Percentiles rank a stretch among this genome's conserved stretches.
Conservation (phyloP, 1,140 invertebrate species). For the Anastrepha obliqua region DNA sequence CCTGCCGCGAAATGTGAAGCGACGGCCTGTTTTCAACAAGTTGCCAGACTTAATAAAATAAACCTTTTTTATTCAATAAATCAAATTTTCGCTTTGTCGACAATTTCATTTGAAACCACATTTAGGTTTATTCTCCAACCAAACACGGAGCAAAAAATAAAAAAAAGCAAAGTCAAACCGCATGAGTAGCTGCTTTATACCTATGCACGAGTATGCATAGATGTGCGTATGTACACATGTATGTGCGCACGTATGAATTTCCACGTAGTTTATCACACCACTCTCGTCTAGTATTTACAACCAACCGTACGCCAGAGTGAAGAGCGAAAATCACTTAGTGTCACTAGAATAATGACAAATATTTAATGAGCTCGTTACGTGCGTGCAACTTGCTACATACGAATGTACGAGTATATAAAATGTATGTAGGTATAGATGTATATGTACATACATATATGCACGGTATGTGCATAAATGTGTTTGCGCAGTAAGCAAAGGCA, state of each 20-base stretch:
- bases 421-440: too few species aligned
- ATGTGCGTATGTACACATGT: neutral
- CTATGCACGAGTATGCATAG: neutral
- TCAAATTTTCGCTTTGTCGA: constrained; percentile 22
- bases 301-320: neutral
- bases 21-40: neutral
- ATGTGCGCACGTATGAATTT: neutral
- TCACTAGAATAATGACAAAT: constrained; percentile 37
- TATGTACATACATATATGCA: neutral
- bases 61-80: neutral
- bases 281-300: neutral
- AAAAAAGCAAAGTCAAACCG: neutral
- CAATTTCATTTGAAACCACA: constrained; percentile 22
- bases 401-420: neutral
- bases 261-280: neutral
- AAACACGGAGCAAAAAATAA: neutral
- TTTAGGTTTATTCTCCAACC: neutral
- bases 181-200: neutral
- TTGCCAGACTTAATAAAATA: constrained; percentile 23
- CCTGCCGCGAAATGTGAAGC: neutral
- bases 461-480: neutral
- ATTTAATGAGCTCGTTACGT: constrained; percentile 32
- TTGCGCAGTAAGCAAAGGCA: neutral
- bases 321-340: constrained; percentile 11
- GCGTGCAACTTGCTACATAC: neutral